phyloP scores from a whole-genome alignment of 2,888 invertebrate species.

The Dolichomitus sp. region DNA sequence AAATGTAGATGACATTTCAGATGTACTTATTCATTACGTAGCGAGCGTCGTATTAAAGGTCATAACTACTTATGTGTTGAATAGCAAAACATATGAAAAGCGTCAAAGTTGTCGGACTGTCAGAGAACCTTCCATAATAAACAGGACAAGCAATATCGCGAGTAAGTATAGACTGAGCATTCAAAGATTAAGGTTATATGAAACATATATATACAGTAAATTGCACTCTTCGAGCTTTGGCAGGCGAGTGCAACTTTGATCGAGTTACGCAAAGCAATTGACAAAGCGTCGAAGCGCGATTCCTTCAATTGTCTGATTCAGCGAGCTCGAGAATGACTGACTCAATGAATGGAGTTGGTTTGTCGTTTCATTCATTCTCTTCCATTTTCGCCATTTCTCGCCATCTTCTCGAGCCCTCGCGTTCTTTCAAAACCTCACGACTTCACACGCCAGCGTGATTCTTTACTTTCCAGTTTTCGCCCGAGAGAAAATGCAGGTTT shows the following conservation, averaged over 20 bases:
- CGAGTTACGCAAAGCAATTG: conserved; percentile 70
- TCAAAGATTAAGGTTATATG: neutral
- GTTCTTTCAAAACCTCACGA: conserved; percentile 4
- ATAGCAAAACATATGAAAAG: neutral
- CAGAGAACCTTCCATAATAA: neutral
- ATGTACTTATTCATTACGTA: too few relatives aligned
- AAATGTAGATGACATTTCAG: too few relatives aligned
- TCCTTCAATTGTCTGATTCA: conserved; percentile 74
- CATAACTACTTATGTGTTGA: too few relatives aligned
- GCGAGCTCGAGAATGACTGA: conserved; percentile 57
- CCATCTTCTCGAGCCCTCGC: conserved; percentile 7
- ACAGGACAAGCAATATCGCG: neutral
- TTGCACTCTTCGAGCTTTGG: conserved; percentile 25
- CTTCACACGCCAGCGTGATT: conserved; percentile 5
- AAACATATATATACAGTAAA: neutral
- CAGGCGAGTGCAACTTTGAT: conserved; percentile 62
- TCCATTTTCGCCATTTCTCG: conserved; percentile 10
- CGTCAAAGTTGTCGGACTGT: neutral
- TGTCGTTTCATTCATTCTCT: conserved; percentile 9
- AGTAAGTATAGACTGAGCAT: neutral
- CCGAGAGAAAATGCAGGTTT: neutral
- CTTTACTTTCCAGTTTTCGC: neutral
- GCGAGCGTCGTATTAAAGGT: too few relatives aligned
- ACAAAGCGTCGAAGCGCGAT: conserved; percentile 67
- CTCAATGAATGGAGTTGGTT: conserved; percentile 24